Evolutionary conservation across 2,113 vertebrate species (phyloP).

Genomic region (Gnathonemus echidnorhynchus): DNA sequence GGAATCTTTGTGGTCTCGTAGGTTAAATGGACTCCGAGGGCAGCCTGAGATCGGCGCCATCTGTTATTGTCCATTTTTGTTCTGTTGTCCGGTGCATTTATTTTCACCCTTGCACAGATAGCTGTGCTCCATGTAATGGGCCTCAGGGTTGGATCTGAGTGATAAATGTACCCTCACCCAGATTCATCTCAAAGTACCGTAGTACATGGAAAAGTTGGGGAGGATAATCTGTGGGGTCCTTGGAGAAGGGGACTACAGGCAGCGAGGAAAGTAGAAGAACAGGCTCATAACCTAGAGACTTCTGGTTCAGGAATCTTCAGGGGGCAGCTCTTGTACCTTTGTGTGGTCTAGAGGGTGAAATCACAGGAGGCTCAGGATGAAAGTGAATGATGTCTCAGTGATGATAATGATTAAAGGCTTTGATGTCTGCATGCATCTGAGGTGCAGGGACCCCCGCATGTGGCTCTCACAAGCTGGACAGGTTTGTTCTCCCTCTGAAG

Average conservation of each 20-base stretch:
- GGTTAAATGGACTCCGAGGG: background rate
- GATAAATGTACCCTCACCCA: background rate
- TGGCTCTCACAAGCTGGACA: background rate
- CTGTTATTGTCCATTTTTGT: slow-evolving; percentile 10
- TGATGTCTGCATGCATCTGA: background rate
- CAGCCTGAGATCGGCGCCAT: background rate
- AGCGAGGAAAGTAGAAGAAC: background rate
- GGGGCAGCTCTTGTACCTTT: background rate
- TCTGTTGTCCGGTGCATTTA: background rate
- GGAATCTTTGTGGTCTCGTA: background rate
- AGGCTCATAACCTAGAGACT: background rate
- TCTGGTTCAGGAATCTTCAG: background rate
- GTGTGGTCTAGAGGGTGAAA: background rate
- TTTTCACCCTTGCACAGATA: background rate
- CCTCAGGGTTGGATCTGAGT: background rate
- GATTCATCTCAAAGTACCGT: background rate
- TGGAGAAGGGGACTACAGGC: background rate
- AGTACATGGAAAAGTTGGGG: background rate
- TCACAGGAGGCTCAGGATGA: background rate
- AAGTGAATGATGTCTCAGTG: background rate
- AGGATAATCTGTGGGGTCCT: background rate
- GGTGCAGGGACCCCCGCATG: background rate
- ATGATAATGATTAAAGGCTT: background rate
- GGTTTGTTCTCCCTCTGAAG: background rate
- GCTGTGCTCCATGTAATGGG: background rate